phyloP scores from a whole-genome alignment of 2,888 invertebrate species.

The Synanthedon tipuliformis region DNA sequence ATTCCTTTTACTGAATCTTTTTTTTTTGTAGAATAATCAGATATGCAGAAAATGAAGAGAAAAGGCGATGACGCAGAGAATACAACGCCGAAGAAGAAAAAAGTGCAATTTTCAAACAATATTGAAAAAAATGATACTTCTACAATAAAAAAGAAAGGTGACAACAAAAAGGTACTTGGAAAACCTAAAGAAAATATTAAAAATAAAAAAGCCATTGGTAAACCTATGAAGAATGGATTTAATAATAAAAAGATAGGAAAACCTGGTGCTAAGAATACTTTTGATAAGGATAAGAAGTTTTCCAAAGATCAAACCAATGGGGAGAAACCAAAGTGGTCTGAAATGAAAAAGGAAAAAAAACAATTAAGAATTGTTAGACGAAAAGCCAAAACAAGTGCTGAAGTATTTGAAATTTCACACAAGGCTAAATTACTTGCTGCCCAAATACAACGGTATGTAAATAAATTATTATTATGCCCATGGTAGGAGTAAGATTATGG shows the following conservation, averaged over 20 bases:
- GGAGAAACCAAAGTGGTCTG: slow-evolving; percentile 76
- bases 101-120: slow-evolving; percentile 22
- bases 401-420: slow-evolving; percentile 56
- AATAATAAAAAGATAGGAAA: slow-evolving; percentile 16
- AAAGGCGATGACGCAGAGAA: slow-evolving; percentile 27
- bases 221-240: background rate
- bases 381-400: slow-evolving; percentile 66
- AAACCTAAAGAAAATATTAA: background rate
- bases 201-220: background rate
- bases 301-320: slow-evolving; percentile 26
- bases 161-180: slow-evolving; percentile 5
- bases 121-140: slow-evolving; percentile 9
- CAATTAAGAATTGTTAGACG: slow-evolving; percentile 74
- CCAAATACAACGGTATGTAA: slow-evolving; percentile 47
- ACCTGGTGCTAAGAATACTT: slow-evolving; percentile 14
- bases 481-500: too few relatives aligned
- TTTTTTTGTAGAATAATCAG: background rate
- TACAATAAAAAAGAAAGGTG: slow-evolving; percentile 10
- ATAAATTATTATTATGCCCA: too few relatives aligned
- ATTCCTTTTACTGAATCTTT: too few relatives aligned
- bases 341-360: slow-evolving; percentile 81
- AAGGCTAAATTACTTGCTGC: slow-evolving; percentile 55
- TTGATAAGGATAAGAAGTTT: slow-evolving; percentile 18
- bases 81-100: slow-evolving; percentile 37
- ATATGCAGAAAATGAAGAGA: slow-evolving; percentile 53